Evolutionary conservation across 2,888 invertebrate genomes (phyloP).

Genomic region (Andrena praecox): DNA sequence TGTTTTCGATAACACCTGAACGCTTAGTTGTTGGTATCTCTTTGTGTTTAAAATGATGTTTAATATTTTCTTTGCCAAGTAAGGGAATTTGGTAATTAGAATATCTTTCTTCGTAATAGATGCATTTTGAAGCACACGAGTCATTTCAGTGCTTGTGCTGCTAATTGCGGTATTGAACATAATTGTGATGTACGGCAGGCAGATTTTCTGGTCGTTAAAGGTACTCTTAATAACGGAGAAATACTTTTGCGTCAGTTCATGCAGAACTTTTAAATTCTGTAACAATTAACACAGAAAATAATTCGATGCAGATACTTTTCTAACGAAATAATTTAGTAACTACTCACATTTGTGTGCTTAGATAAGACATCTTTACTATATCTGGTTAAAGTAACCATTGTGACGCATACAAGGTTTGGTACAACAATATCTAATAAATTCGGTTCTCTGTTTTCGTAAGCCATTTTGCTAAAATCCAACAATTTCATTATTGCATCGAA

Average conservation of each 20-base stretch:
- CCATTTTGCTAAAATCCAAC: slow-evolving; percentile 60
- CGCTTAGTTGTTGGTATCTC: slow-evolving; percentile 58
- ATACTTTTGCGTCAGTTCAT: slow-evolving; percentile 57
- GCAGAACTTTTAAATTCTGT: slow-evolving; percentile 65
- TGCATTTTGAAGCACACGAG: slow-evolving; percentile 12
- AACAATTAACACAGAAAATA: slow-evolving; percentile 46
- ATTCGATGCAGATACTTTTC: not conserved
- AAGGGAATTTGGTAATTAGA: slow-evolving; percentile 60
- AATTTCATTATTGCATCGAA: slow-evolving; percentile 58
- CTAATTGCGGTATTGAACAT: slow-evolving; percentile 68
- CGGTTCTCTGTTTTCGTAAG: slow-evolving; percentile 62
- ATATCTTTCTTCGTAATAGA: slow-evolving; percentile 26
- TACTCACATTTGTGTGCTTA: slow-evolving; percentile 68
- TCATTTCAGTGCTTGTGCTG: slow-evolving; percentile 65
- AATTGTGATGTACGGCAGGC: slow-evolving; percentile 60
- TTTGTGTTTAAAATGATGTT: slow-evolving; percentile 59
- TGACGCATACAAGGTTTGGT: slow-evolving; percentile 65
- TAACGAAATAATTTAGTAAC: not conserved
- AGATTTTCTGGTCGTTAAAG: slow-evolving; percentile 27
- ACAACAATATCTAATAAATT: slow-evolving; percentile 57
- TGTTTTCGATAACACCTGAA: slow-evolving; percentile 59
- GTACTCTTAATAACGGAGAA: slow-evolving; percentile 50
- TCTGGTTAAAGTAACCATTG: slow-evolving; percentile 64
- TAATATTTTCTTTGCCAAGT: slow-evolving; percentile 65
- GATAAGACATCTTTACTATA: slow-evolving; percentile 47